Percentiles rank a stretch among this genome's conserved stretches.
Evolutionary conservation across 2,888 invertebrate genomes (phyloP).

Genomic region (Phortica okadai): DNA sequence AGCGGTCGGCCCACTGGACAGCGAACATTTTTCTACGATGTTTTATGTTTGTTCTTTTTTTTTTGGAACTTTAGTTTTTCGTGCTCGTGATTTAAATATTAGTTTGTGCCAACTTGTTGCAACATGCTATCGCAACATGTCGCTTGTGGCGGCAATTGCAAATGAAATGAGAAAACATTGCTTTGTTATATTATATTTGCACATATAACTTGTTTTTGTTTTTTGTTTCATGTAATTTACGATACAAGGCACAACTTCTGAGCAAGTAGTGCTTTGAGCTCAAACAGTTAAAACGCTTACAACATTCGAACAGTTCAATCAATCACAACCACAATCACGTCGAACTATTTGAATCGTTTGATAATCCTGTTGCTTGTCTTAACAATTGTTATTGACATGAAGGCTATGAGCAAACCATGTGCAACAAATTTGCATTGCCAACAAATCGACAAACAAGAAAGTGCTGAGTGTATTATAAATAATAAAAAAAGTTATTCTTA

Average conservation of each 20-base stretch:
- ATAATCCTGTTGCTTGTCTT: background rate
- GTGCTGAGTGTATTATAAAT: no score
- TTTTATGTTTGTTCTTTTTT: background rate
- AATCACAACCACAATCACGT: conserved; percentile 3
- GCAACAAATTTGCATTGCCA: background rate
- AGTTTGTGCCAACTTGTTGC: conserved; percentile 14
- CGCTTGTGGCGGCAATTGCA: conserved; percentile 3
- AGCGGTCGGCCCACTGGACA: background rate
- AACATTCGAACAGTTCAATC: conserved; percentile 11
- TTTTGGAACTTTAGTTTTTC: background rate
- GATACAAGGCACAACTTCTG: background rate
- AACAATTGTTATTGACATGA: conserved; percentile 1
- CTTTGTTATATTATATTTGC: background rate
- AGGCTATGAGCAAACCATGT: background rate
- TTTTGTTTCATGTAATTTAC: background rate
- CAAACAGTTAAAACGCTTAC: background rate
- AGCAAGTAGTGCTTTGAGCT: background rate
- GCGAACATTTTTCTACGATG: background rate
- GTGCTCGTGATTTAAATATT: conserved; percentile 28
- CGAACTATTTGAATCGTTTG: background rate
- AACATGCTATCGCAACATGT: conserved; percentile 8
- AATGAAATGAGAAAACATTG: background rate
- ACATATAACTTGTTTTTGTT: background rate
- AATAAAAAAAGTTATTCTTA: no score
- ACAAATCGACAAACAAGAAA: no score